phyloP scores from a whole-genome alignment of 2,888 invertebrate genomes.

The Auanema sp. region DNA sequence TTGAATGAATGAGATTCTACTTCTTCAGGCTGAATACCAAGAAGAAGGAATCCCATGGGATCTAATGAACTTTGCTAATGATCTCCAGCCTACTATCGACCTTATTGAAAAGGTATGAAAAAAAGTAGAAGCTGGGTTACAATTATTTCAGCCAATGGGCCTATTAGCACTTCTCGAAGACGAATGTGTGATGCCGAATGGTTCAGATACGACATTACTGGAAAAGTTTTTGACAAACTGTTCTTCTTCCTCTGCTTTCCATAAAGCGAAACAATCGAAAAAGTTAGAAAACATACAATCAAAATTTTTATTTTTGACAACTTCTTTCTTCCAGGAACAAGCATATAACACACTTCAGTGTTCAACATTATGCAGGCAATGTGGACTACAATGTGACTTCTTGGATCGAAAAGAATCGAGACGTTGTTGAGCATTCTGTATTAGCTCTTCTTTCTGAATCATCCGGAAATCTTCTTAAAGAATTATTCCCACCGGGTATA shows the following conservation, averaged over 20 bases:
- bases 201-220: slow-evolving; percentile 52
- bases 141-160: slow-evolving; percentile 57
- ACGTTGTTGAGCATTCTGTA: slow-evolving; percentile 55
- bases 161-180: slow-evolving; percentile 61
- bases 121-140: no score
- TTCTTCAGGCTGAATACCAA: slow-evolving; percentile 57
- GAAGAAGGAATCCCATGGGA: slow-evolving; percentile 70
- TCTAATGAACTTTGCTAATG: slow-evolving; percentile 81
- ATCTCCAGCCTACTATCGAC: slow-evolving; percentile 59
- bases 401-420: slow-evolving; percentile 67
- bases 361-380: slow-evolving; percentile 66
- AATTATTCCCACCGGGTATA: slow-evolving; percentile 48
- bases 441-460: slow-evolving; percentile 59
- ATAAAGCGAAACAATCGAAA: slow-evolving; percentile 61
- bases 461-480: slow-evolving; percentile 43
- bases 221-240: slow-evolving; percentile 53
- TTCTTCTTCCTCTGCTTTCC: slow-evolving; percentile 35
- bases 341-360: slow-evolving; percentile 49
- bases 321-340: slow-evolving; percentile 14
- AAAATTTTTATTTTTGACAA: neutral
- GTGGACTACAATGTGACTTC: slow-evolving; percentile 66
- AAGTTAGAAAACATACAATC: slow-evolving; percentile 32
- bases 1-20: no score
- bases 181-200: slow-evolving; percentile 63
- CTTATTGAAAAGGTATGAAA: slow-evolving; percentile 55